These are phyloP conservation scores for Ctenochaetus hawaiiensis DNA, from an alignment of 2,797 vertebrate species.

Conservation along the genomic window DNA sequence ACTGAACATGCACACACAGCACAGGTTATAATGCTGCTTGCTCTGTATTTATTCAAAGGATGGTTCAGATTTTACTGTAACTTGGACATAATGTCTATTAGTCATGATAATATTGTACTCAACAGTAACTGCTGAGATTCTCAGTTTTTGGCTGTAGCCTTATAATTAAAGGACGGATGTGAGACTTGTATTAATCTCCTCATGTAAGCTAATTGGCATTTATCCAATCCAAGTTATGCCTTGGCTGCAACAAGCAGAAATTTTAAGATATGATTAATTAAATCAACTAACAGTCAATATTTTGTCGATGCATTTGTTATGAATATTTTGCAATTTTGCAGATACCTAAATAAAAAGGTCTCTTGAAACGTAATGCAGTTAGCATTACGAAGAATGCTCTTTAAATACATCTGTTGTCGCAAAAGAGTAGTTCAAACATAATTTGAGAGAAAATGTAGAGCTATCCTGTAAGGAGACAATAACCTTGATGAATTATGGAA, in stretches of 20 bases:
- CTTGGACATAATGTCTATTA: neutral
- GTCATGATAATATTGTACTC: neutral
- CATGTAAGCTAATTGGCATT: neutral
- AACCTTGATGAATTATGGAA: slow-evolving; percentile 60
- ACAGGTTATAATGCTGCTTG: neutral
- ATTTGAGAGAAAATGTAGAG: neutral
- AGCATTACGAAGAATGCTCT: neutral
- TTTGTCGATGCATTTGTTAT: neutral
- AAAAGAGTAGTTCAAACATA: neutral
- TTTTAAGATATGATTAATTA: neutral
- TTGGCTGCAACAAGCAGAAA: neutral
- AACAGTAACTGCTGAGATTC: neutral
- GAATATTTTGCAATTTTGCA: neutral
- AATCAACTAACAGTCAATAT: neutral
- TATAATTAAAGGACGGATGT: neutral
- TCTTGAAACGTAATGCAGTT: neutral
- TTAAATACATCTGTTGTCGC: neutral
- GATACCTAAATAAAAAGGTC: neutral
- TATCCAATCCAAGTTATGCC: neutral
- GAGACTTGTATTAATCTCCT: neutral
- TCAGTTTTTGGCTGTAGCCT: neutral
- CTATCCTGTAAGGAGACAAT: slow-evolving; percentile 27
- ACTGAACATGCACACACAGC: neutral
- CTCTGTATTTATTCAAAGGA: neutral
- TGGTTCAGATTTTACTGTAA: neutral